A percentile compares a stretch with the other conserved stretches of the same genome.
These are phyloP conservation scores for Melinaea menophilus DNA, from an alignment of 2,888 invertebrate species.

Conservation along the genomic window DNA sequence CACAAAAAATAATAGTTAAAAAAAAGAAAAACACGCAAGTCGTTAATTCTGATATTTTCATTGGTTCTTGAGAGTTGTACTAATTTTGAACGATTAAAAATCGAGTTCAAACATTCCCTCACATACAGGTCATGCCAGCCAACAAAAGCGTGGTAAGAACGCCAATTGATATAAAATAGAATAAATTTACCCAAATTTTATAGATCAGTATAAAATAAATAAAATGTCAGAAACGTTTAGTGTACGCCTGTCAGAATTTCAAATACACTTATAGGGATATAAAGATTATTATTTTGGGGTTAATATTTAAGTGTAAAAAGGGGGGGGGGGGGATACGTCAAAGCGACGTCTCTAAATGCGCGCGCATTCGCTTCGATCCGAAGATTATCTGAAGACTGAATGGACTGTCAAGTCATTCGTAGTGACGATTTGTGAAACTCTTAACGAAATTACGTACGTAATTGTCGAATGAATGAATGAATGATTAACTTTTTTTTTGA, in stretches of 20 bases:
- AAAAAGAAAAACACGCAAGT: no score
- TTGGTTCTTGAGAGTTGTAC: no score
- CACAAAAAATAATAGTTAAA: no score
- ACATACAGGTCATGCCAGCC: no score
- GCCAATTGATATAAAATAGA: no score
- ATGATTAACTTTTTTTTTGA: no score
- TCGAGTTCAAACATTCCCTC: no score
- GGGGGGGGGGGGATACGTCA: slow-evolving; percentile 24
- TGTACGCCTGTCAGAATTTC: background rate
- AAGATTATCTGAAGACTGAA: slow-evolving; percentile 66
- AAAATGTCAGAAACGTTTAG: background rate
- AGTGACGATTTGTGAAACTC: slow-evolving; percentile 40
- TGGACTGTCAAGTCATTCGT: slow-evolving; percentile 61
- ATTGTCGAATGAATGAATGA: slow-evolving; percentile 8
- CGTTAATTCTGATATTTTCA: no score
- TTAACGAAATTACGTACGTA: slow-evolving; percentile 10
- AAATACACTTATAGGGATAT: background rate
- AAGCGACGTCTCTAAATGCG: slow-evolving; percentile 47
- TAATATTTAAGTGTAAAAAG: background rate
- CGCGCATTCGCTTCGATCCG: slow-evolving; percentile 72
- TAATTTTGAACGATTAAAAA: no score
- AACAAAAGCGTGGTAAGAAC: no score
- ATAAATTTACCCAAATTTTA: no score
- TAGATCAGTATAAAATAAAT: no score
- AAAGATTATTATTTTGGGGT: background rate